Evolutionary conservation across 2,113 vertebrate species (phyloP).

Genomic region (Tychaedon coryphoeus): DNA sequence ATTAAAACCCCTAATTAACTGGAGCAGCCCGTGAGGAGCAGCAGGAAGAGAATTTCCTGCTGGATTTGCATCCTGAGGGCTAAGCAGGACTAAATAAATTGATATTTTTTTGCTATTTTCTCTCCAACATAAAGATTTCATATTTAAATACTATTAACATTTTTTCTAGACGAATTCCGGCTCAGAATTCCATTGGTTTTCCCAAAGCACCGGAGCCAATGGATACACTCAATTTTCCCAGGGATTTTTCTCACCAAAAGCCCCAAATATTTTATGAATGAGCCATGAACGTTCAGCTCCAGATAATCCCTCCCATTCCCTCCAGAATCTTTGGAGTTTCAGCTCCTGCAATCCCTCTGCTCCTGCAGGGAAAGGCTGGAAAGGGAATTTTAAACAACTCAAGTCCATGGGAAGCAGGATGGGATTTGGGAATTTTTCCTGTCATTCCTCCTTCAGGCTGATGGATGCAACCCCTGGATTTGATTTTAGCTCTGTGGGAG

Average conservation of each 20-base stretch:
- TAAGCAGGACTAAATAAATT: background rate
- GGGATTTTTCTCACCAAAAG: background rate
- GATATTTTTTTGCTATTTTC: background rate
- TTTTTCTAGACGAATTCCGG: background rate
- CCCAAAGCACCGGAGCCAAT: background rate
- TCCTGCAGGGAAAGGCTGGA: background rate
- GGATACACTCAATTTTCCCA: background rate
- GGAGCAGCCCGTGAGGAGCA: background rate
- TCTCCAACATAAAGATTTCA: background rate
- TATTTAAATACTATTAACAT: background rate
- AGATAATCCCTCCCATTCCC: rapidly evolving
- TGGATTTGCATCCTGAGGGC: background rate
- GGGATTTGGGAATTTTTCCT: background rate
- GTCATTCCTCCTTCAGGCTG: background rate
- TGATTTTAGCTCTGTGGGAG: background rate
- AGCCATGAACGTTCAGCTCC: background rate
- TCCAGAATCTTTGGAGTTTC: background rate
- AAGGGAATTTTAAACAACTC: background rate
- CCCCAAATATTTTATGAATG: background rate
- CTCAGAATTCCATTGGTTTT: background rate
- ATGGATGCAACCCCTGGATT: background rate
- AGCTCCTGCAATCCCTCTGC: background rate
- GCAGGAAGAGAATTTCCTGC: background rate
- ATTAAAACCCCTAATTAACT: constrained; percentile 22
- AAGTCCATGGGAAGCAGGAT: rapidly evolving